Conservation (phyloP, 1,140 invertebrate genomes). For the Drepana arcuata region DNA sequence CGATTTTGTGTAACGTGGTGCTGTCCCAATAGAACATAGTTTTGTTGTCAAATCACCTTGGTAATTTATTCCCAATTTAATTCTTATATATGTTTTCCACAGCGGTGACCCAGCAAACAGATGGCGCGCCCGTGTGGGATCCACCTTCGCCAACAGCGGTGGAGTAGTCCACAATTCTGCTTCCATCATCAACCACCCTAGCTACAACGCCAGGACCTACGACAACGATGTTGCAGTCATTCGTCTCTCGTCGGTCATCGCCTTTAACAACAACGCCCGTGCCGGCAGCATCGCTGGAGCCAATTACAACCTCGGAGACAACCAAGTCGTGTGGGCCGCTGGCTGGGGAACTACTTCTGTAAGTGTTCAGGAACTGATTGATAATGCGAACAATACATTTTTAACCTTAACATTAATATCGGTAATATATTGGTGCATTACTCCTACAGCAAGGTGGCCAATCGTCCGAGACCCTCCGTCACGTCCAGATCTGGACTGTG, state of each 20-base stretch:
- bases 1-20: too few species aligned
- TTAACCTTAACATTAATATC: too few species aligned
- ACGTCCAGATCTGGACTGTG: conserved; percentile 33
- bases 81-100: too few species aligned
- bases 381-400: too few species aligned
- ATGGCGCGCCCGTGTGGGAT: conserved; percentile 8
- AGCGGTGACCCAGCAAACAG: background rate
- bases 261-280: conserved; percentile 14
- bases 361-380: too few species aligned
- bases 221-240: conserved; percentile 74
- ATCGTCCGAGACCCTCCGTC: conserved; percentile 33
- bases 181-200: conserved; percentile 15
- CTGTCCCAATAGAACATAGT: too few species aligned
- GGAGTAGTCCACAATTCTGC: conserved; percentile 6
- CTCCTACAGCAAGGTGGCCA: too few species aligned
- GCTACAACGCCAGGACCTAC: conserved; percentile 40
- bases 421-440: too few species aligned
- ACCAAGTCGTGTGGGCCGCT: conserved; percentile 19
- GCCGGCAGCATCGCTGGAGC: conserved; percentile 16
- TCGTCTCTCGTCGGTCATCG: conserved; percentile 30
- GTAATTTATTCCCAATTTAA: too few species aligned
- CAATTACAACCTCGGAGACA: conserved; percentile 25
- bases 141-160: conserved; percentile 11
- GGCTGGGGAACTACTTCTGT: conserved; percentile 24
- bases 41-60: too few species aligned